A percentile compares a stretch with the other conserved stretches of the same genome.
Evolutionary conservation across 2,113 vertebrate species (phyloP).

Genomic region (Machaerirhynchus nigripectus): DNA sequence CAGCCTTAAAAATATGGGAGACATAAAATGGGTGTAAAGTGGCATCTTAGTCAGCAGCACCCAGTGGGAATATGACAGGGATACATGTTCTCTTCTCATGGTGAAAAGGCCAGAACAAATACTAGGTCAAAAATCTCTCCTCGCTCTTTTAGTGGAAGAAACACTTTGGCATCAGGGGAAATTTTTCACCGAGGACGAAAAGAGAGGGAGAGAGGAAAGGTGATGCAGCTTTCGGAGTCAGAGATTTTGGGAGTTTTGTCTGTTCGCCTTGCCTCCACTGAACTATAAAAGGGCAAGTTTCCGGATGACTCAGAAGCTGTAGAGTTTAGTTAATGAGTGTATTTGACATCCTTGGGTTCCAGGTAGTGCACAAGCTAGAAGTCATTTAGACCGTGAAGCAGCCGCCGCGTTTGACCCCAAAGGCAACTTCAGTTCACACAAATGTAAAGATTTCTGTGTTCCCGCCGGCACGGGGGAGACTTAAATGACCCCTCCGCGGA

Average conservation of each 20-base stretch:
- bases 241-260: background rate
- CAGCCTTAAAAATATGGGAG: background rate
- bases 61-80: background rate
- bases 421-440: background rate
- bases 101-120: constrained; percentile 11
- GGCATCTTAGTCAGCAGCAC: background rate
- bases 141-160: background rate
- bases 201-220: background rate
- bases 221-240: background rate
- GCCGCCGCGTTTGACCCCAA: background rate
- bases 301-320: background rate
- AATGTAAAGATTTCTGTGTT: background rate
- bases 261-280: background rate
- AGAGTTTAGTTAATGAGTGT: background rate
- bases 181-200: background rate
- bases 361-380: background rate
- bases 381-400: background rate
- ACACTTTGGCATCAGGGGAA: background rate
- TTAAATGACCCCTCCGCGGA: background rate
- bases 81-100: background rate
- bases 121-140: background rate
- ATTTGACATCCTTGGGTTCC: background rate
- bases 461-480: background rate
- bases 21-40: background rate
- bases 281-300: background rate